These are phyloP conservation scores for Synanthedon vespiformis DNA, from an alignment of 2,888 invertebrate genomes.

Conservation along the genomic window DNA sequence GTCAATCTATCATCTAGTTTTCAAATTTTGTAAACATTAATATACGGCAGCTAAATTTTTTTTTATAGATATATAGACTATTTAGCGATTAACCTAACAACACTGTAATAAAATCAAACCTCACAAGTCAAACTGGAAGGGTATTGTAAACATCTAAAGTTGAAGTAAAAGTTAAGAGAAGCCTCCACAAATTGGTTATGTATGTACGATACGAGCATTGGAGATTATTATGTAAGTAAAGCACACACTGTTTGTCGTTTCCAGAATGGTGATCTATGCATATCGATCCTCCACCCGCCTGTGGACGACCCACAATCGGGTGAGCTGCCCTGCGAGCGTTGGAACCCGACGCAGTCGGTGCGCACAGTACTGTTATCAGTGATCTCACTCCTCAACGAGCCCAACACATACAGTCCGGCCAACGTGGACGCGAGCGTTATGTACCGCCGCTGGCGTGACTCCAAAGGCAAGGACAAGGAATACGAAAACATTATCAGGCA, in stretches of 20 bases:
- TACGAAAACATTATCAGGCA: conserved; percentile 99
- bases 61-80: no score
- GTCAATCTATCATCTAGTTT: no score
- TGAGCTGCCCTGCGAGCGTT: conserved; percentile 98
- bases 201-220: neutral
- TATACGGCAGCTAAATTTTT: no score
- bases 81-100: no score
- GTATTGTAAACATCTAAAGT: no score
- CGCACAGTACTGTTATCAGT: conserved; percentile 98
- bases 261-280: conserved; percentile 98
- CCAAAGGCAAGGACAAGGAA: conserved; percentile 97
- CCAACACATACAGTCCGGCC: conserved; percentile 99
- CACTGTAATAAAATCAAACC: no score
- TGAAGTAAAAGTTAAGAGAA: neutral
- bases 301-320: conserved; percentile 99
- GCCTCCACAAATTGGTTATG: neutral
- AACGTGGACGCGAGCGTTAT: conserved; percentile 99
- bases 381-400: conserved; percentile 98
- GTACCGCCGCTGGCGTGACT: conserved; percentile 98
- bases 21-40: no score
- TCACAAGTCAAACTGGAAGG: no score
- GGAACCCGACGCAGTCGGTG: conserved; percentile 99
- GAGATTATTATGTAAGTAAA: neutral
- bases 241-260: conserved; percentile 13
- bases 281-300: conserved; percentile 98